These are phyloP conservation scores for Amia ocellicauda DNA, from an alignment of 2,113 vertebrate species.

Conservation along the genomic window DNA sequence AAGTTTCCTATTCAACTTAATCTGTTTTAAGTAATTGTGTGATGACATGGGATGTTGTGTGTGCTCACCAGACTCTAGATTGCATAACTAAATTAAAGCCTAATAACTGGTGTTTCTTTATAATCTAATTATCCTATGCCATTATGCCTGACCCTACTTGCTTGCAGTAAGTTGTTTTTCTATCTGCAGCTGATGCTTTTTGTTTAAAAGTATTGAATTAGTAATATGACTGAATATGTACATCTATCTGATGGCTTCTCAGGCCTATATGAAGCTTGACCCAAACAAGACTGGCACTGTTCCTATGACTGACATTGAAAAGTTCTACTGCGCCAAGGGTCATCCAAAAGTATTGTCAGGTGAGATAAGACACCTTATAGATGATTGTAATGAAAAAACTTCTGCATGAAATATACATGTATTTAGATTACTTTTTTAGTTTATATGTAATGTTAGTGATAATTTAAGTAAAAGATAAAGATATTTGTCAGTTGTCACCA, in stretches of 20 bases:
- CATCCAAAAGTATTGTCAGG: constrained; percentile 65
- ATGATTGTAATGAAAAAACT: not conserved
- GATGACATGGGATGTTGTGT: not conserved
- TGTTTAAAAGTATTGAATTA: too few species aligned
- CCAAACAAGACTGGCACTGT: constrained; percentile 70
- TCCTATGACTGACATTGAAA: constrained; percentile 62
- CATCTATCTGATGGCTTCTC: constrained; percentile 24
- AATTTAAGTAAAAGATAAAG: not conserved
- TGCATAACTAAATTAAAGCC: not conserved
- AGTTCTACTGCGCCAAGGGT: constrained; percentile 71
- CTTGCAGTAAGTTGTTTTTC: too few species aligned
- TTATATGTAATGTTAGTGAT: not conserved
- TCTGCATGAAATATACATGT: not conserved
- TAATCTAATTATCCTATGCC: not conserved
- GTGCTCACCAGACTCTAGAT: too few species aligned
- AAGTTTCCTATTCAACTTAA: constrained; percentile 23
- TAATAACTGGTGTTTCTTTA: not conserved
- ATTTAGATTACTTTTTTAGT: not conserved
- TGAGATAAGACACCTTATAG: too few species aligned
- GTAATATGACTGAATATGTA: too few species aligned
- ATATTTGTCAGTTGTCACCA: too few species aligned
- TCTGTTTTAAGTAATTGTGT: not conserved
- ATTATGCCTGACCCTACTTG: too few species aligned
- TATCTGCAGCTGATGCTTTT: too few species aligned
- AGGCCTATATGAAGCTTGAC: constrained; percentile 80